phyloP scores from a whole-genome alignment of 2,888 invertebrate species.

The Prosapia bicincta region DNA sequence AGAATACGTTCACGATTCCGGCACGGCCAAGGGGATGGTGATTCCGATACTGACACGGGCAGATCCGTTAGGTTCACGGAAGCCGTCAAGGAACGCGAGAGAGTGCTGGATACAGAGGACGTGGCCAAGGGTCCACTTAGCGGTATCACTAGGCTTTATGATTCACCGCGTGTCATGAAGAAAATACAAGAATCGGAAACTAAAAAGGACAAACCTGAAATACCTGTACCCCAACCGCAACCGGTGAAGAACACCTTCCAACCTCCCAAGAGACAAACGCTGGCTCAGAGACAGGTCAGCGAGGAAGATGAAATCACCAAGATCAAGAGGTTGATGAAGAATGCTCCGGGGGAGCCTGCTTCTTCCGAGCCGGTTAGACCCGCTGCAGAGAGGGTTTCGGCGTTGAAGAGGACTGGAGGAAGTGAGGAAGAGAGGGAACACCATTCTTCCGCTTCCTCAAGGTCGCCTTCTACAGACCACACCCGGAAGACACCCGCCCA shows the following conservation, averaged over 20 bases:
- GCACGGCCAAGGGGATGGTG: constrained; percentile 51
- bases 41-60: constrained; percentile 48
- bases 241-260: constrained; percentile 19
- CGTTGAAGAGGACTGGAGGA: constrained; percentile 52
- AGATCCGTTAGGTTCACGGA: constrained; percentile 48
- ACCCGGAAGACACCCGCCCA: constrained; percentile 45
- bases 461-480: constrained; percentile 29
- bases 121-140: constrained; percentile 75
- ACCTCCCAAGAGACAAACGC: constrained; percentile 28
- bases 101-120: constrained; percentile 84
- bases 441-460: constrained; percentile 44
- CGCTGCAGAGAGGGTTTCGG: constrained; percentile 50
- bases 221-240: constrained; percentile 40
- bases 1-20: constrained; percentile 62
- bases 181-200: constrained; percentile 77
- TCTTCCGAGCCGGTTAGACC: constrained; percentile 39
- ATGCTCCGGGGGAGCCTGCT: constrained; percentile 43
- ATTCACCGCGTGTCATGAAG: constrained; percentile 86
- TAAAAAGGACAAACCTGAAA: constrained; percentile 68
- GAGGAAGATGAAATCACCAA: constrained; percentile 88
- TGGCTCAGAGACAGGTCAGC: constrained; percentile 70
- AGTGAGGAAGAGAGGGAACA: constrained; percentile 48
- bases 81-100: constrained; percentile 52
- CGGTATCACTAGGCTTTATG: constrained; percentile 82
- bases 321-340: constrained; percentile 84